These are phyloP conservation scores for Chirona hameri DNA, from an alignment of 2,888 invertebrate species.

Conservation along the genomic window DNA sequence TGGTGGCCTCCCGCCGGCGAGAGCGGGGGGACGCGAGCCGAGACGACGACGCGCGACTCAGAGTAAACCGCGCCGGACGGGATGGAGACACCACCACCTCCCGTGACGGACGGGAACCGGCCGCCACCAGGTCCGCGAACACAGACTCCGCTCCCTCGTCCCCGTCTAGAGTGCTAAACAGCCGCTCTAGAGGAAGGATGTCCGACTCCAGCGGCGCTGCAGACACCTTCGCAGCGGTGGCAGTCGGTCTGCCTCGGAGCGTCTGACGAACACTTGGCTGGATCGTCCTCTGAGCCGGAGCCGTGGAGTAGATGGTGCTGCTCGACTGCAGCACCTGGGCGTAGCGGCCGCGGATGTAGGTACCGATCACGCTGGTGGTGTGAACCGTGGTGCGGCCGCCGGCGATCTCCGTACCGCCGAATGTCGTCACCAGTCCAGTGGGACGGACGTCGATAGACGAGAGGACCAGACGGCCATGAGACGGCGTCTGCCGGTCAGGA, in stretches of 20 bases:
- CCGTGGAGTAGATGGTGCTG: conserved; percentile 59
- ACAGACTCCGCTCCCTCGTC: not conserved
- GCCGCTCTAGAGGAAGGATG: not conserved
- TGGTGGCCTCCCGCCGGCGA: not conserved
- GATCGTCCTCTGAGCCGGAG: conserved; percentile 53
- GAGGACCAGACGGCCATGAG: conserved; percentile 64
- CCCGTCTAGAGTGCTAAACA: not conserved
- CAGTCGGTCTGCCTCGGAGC: not conserved
- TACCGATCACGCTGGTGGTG: conserved; percentile 85
- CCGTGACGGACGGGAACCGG: not conserved
- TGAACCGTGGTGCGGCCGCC: conserved; percentile 79
- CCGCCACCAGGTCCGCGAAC: not conserved
- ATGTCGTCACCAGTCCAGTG: conserved; percentile 73
- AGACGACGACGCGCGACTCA: not conserved
- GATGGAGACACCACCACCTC: not conserved
- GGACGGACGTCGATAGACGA: not conserved
- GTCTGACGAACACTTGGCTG: not conserved
- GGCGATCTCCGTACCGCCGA: conserved; percentile 77
- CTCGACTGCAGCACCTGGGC: conserved; percentile 81
- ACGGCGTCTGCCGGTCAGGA: conserved; percentile 82
- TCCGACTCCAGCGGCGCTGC: not conserved
- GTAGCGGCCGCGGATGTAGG: conserved; percentile 77
- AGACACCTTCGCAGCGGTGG: not conserved
- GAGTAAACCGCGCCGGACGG: not conserved
- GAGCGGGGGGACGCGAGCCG: not conserved